A percentile compares a stretch with the other conserved stretches of the same genome.
phyloP scores from a whole-genome alignment of 2,888 invertebrate genomes.

The Girardia tigrina region DNA sequence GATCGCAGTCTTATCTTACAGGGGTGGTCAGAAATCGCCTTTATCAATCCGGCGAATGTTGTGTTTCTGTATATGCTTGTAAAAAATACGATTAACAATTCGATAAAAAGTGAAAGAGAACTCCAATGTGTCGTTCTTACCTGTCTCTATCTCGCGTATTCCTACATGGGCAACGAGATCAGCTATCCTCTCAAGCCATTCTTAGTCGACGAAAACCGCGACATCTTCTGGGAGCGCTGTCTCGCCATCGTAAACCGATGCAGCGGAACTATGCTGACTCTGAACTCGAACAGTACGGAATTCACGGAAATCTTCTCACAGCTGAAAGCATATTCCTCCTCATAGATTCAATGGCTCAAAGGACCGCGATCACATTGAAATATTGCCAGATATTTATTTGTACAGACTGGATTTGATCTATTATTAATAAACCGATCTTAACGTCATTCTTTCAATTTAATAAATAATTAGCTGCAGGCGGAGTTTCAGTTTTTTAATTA shows the following conservation, averaged over 20 bases:
- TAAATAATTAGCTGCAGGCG: too few relatives aligned
- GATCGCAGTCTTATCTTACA: slow-evolving; percentile 86
- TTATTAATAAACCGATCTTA: too few relatives aligned
- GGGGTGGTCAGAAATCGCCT: slow-evolving; percentile 94
- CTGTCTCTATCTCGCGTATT: slow-evolving; percentile 92
- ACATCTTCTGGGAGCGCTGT: slow-evolving; percentile 92
- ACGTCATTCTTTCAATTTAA: too few relatives aligned
- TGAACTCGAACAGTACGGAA: slow-evolving; percentile 92
- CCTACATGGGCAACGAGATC: slow-evolving; percentile 97
- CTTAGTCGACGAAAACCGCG: slow-evolving; percentile 77
- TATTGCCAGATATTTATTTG: slow-evolving; percentile 11
- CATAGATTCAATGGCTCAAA: not conserved
- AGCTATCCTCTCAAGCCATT: slow-evolving; percentile 97
- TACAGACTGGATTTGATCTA: slow-evolving; percentile 3
- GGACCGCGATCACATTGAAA: not conserved
- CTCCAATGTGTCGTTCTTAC: slow-evolving; percentile 62
- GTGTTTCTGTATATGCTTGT: slow-evolving; percentile 98
- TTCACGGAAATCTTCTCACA: slow-evolving; percentile 98
- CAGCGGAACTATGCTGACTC: slow-evolving; percentile 83
- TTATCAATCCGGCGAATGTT: slow-evolving; percentile 98
- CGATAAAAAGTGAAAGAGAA: slow-evolving; percentile 41
- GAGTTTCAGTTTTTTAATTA: too few relatives aligned
- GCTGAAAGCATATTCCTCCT: slow-evolving; percentile 51
- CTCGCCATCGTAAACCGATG: slow-evolving; percentile 62
- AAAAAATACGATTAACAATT: slow-evolving; percentile 52